phyloP scores from a whole-genome alignment of 1,140 invertebrate species.

The Drosophila bipectinata region DNA sequence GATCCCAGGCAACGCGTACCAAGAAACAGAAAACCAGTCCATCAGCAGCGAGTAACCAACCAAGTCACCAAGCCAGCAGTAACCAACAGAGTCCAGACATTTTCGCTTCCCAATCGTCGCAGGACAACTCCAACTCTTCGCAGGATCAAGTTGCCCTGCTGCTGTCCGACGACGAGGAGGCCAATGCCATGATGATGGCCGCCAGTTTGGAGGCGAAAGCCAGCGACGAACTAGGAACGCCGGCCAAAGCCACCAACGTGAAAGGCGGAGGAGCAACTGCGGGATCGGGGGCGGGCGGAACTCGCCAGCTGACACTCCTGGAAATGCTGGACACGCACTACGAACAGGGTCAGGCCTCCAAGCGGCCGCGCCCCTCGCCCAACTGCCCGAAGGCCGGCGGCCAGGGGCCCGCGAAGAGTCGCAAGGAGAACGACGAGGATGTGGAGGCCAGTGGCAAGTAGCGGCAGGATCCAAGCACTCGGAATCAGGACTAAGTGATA shows the following conservation, averaged over 20 bases:
- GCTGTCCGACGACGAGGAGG: constrained; percentile 42
- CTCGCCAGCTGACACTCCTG: constrained; percentile 47
- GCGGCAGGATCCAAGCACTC: background rate
- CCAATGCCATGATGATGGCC: constrained; percentile 54
- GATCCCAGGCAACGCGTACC: background rate
- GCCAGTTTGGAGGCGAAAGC: constrained; percentile 38
- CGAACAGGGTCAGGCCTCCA: constrained; percentile 60
- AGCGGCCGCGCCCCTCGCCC: constrained; percentile 45
- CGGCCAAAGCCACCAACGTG: constrained; percentile 1
- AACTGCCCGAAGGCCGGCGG: constrained; percentile 1
- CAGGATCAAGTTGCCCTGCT: constrained; percentile 13
- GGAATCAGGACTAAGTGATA: constrained; percentile 38
- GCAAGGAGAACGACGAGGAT: constrained; percentile 48
- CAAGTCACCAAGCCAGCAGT: background rate
- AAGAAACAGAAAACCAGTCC: background rate
- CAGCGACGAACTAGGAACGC: background rate
- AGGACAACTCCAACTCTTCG: constrained; percentile 24
- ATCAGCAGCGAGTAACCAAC: too few relatives aligned
- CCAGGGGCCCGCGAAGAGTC: constrained; percentile 41
- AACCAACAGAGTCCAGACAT: constrained; percentile 17
- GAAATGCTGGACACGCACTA: constrained; percentile 69
- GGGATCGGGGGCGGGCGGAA: background rate
- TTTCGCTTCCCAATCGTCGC: constrained; percentile 12
- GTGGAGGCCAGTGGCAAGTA: constrained; percentile 27
- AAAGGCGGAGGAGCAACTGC: too few relatives aligned